A percentile compares a stretch with the other conserved stretches of the same genome.
Conservation (phyloP, 2,797 vertebrate species). For the Xiphophorus birchmanni region DNA sequence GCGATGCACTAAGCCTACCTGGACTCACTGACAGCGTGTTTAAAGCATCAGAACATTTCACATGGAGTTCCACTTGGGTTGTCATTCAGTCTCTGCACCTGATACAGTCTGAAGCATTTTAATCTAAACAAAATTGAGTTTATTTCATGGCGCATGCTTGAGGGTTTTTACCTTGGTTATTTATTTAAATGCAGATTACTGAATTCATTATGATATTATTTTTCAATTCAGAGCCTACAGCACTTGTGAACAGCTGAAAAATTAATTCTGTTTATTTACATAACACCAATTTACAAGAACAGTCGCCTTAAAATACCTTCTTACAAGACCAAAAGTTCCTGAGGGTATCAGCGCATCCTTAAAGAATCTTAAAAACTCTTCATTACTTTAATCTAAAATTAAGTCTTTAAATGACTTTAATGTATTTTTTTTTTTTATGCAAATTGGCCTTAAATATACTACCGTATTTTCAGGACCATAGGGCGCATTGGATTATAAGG, state of each 20-base stretch:
- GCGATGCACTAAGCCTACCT: conserved; percentile 17
- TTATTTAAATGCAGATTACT: background rate
- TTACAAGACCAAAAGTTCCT: background rate
- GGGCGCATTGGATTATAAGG: too few relatives aligned
- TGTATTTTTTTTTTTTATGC: too few relatives aligned
- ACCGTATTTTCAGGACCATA: too few relatives aligned
- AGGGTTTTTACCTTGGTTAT: background rate
- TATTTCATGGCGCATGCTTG: background rate
- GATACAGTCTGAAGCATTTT: conserved; percentile 3
- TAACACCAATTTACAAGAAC: background rate
- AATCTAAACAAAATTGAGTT: background rate
- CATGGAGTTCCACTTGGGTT: conserved; percentile 22
- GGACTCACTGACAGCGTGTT: conserved; percentile 10
- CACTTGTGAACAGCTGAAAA: background rate
- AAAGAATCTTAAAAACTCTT: too few relatives aligned
- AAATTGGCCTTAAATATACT: too few relatives aligned
- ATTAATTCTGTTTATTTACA: background rate
- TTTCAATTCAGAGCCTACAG: background rate
- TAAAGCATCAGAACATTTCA: conserved; percentile 13
- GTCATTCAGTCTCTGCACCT: conserved; percentile 11
- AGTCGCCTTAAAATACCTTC: background rate
- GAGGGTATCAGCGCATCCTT: too few relatives aligned
- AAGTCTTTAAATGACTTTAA: too few relatives aligned
- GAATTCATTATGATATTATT: background rate
- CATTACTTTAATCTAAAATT: too few relatives aligned